These are phyloP conservation scores for Clusia tigrina DNA, from an alignment of 2,888 invertebrate species.

Conservation along the genomic window DNA sequence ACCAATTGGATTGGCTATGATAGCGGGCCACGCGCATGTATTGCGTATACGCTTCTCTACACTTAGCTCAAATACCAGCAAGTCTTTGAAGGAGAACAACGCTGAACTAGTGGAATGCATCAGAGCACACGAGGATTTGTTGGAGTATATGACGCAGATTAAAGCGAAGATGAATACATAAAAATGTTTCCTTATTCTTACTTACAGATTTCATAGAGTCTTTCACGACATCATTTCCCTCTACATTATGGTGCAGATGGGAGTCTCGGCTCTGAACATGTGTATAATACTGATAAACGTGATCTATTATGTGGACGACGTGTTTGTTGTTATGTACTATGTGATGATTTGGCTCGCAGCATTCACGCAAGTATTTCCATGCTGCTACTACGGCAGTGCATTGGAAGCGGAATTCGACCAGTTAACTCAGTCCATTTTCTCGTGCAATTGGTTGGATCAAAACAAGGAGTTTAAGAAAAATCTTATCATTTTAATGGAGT, in stretches of 20 bases:
- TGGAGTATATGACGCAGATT: constrained; percentile 35
- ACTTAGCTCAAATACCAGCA: constrained; percentile 25
- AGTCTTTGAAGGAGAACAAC: constrained; percentile 18
- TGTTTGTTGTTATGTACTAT: constrained; percentile 29
- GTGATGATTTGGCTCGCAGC: constrained; percentile 27
- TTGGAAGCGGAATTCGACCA: constrained; percentile 33
- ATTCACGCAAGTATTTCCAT: constrained; percentile 31
- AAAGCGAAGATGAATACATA: too few relatives aligned
- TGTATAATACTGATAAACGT: constrained; percentile 30
- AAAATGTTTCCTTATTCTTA: too few relatives aligned
- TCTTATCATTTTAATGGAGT: constrained; percentile 30
- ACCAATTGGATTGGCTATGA: constrained; percentile 30
- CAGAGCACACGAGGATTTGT: constrained; percentile 35
- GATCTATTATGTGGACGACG: constrained; percentile 30
- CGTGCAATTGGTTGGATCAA: constrained; percentile 34
- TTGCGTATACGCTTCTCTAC: constrained; percentile 33
- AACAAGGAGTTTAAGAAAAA: constrained; percentile 29
- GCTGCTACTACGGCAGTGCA: constrained; percentile 34
- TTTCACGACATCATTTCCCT: constrained; percentile 5
- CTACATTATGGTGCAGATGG: constrained; percentile 12
- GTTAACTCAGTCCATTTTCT: constrained; percentile 31
- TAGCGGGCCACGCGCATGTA: constrained; percentile 35
- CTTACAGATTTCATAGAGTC: too few relatives aligned
- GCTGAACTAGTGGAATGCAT: constrained; percentile 32
- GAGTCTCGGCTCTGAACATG: constrained; percentile 28